Evolutionary conservation across 2,888 invertebrate species (phyloP).

Genomic region (Sclerodermus sp.): DNA sequence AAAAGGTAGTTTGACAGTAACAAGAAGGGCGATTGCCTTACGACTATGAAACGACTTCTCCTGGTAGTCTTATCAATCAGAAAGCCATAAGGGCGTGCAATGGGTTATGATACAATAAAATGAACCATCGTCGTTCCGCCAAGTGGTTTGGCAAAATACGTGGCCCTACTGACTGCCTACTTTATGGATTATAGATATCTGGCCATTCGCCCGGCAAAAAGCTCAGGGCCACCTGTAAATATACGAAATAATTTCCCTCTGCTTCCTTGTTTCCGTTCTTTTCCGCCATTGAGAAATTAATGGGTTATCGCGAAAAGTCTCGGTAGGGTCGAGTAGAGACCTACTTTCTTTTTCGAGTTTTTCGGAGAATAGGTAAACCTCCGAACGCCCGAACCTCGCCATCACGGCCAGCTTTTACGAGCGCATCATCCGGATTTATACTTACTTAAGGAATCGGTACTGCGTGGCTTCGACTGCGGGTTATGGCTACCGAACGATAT

Average conservation of each 20-base stretch:
- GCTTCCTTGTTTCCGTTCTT: no score
- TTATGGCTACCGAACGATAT: slow-evolving; percentile 18
- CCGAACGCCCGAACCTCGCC: slow-evolving; percentile 13
- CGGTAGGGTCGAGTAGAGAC: background rate
- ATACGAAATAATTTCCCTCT: no score
- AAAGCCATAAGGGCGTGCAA: slow-evolving; percentile 33
- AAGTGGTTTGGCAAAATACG: background rate
- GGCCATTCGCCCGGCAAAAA: no score
- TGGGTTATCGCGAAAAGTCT: slow-evolving; percentile 1
- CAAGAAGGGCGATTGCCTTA: slow-evolving; percentile 13
- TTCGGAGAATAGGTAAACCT: slow-evolving; percentile 8
- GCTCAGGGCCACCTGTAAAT: no score
- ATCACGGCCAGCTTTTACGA: slow-evolving; percentile 46
- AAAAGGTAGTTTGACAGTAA: slow-evolving; percentile 5
- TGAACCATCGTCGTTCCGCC: slow-evolving; percentile 28
- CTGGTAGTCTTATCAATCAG: slow-evolving; percentile 41
- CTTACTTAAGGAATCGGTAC: slow-evolving; percentile 50
- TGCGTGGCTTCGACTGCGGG: slow-evolving; percentile 23
- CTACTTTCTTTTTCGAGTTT: slow-evolving; percentile 13
- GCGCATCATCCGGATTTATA: slow-evolving; percentile 55
- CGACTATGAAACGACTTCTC: slow-evolving; percentile 6
- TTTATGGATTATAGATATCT: no score
- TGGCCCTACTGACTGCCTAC: no score
- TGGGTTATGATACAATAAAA: slow-evolving; percentile 50
- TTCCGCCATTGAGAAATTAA: background rate